Percentiles rank a stretch among this genome's conserved stretches.
Conservation (phyloP, 2,797 vertebrate species). For the Scyliorhinus canicula region DNA sequence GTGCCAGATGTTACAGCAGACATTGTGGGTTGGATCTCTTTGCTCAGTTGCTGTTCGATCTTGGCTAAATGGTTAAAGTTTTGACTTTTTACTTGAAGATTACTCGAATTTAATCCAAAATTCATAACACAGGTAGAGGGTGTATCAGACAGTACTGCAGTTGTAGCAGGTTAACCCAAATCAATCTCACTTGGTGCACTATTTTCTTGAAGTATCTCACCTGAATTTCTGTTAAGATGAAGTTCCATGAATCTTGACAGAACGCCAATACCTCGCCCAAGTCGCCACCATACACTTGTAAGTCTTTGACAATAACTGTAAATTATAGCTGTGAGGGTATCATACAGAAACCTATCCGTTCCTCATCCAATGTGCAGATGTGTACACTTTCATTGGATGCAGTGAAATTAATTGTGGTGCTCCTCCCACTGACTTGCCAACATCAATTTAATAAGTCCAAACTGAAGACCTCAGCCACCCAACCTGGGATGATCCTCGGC, state of each 20-base stretch:
- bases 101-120: not conserved
- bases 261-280: not conserved
- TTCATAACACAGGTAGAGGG: not conserved
- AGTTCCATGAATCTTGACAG: not conserved
- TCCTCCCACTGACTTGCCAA: not conserved
- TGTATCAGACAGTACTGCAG: not conserved
- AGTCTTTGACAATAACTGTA: not conserved
- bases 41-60: not conserved
- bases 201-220: not conserved
- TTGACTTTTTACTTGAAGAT: conserved; percentile 5
- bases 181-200: not conserved
- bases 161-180: not conserved
- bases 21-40: not conserved
- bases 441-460: not conserved
- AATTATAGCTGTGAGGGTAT: not conserved
- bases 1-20: not conserved
- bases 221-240: not conserved
- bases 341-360: too few relatives aligned
- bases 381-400: not conserved
- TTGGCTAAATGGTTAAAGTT: not conserved
- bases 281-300: not conserved
- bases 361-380: not conserved
- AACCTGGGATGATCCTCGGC: not conserved
- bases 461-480: too few relatives aligned
- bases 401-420: not conserved